These are phyloP conservation scores for Limnephilus auricula DNA, from an alignment of 2,888 invertebrate species.

Conservation along the genomic window DNA sequence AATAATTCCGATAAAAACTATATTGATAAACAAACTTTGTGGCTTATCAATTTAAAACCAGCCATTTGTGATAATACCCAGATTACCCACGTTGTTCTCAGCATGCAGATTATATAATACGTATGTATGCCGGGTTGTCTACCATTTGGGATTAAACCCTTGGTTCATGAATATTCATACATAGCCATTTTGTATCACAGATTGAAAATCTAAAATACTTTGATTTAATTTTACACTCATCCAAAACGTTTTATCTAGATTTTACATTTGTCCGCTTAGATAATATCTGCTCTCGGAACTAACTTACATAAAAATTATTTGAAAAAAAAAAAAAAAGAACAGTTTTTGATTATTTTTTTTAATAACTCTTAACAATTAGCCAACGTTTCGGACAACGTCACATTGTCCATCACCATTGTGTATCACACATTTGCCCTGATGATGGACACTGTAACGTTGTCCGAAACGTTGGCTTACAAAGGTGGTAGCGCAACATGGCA, in stretches of 20 bases:
- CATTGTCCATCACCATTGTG: too few species aligned
- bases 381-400: too few species aligned
- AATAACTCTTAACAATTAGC: too few species aligned
- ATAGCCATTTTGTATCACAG: not conserved
- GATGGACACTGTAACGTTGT: too few species aligned
- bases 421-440: too few species aligned
- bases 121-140: not conserved
- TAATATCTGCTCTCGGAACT: not conserved
- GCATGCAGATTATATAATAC: constrained; percentile 2
- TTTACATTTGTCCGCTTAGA: not conserved
- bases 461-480: too few species aligned
- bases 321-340: not conserved
- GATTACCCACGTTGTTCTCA: not conserved
- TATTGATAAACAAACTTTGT: not conserved
- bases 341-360: too few species aligned
- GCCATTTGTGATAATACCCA: not conserved
- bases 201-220: not conserved
- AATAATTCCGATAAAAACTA: not conserved
- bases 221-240: constrained; percentile 13
- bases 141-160: not conserved
- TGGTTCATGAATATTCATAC: constrained; percentile 20
- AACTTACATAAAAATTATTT: not conserved
- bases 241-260: not conserved
- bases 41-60: not conserved
- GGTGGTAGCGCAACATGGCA: too few species aligned